These are phyloP conservation scores for Machimus atricapillus DNA, from an alignment of 2,888 invertebrate genomes.

Conservation along the genomic window DNA sequence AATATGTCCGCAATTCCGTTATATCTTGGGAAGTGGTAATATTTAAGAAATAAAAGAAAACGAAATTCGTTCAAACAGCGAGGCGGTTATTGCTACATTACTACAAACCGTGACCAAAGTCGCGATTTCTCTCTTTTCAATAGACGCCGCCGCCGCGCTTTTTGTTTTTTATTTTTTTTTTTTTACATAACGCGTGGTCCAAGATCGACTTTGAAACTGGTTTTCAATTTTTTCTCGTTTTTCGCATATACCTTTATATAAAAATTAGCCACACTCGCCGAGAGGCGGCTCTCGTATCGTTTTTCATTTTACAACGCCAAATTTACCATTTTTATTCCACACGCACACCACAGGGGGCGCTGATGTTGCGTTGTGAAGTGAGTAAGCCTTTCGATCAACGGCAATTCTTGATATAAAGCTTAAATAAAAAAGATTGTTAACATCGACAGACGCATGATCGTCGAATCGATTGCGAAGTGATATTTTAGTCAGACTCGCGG, in stretches of 20 bases:
- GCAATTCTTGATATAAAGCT: not conserved
- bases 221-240: not conserved
- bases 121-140: not conserved
- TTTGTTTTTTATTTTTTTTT: too few relatives aligned
- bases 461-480: not conserved
- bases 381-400: not conserved
- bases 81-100: not conserved
- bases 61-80: not conserved
- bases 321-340: not conserved
- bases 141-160: not conserved
- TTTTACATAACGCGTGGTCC: not conserved
- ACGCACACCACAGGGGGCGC: not conserved
- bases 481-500: not conserved
- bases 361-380: not conserved
- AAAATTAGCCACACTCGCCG: not conserved
- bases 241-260: not conserved
- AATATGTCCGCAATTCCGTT: not conserved
- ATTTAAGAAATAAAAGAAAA: not conserved
- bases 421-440: not conserved
- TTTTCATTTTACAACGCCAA: slow-evolving; percentile 4
- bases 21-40: not conserved
- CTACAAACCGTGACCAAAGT: not conserved
- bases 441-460: not conserved
- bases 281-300: not conserved
- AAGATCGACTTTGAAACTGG: not conserved